Percentiles rank a stretch among this genome's conserved stretches.
These are phyloP conservation scores for Loris lydekkerianus DNA, from an alignment of 2,797 vertebrate genomes.

Conservation along the genomic window DNA sequence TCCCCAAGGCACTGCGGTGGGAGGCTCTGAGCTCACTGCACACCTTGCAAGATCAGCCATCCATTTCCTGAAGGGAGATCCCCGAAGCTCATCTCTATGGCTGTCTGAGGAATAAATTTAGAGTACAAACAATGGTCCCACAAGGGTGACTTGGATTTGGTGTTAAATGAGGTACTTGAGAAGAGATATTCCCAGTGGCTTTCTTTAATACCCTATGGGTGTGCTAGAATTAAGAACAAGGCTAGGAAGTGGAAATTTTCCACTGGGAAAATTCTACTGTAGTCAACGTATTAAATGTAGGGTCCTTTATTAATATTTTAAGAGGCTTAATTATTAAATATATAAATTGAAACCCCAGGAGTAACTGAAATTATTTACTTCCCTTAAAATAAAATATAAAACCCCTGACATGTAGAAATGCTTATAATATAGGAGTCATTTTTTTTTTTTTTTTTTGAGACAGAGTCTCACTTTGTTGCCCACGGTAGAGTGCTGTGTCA, in stretches of 20 bases:
- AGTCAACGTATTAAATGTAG: conserved; percentile 39
- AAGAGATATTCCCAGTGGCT: neutral
- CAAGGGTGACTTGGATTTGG: neutral
- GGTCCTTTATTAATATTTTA: conserved; percentile 53
- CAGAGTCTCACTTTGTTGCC: too few species aligned
- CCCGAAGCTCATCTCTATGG: neutral
- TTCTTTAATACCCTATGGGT: conserved; percentile 13
- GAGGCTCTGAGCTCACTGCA: neutral
- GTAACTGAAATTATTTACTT: conserved; percentile 71
- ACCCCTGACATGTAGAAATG: conserved; percentile 94
- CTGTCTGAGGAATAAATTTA: neutral
- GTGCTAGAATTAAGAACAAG: conserved; percentile 49
- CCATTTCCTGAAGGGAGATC: neutral
- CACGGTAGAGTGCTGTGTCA: too few species aligned
- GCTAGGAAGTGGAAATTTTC: conserved; percentile 9
- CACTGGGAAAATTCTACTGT: conserved; percentile 16
- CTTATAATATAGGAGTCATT: conserved; percentile 91
- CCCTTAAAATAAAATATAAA: conserved; percentile 92
- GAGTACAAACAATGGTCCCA: neutral
- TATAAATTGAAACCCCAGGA: neutral
- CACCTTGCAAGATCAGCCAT: neutral
- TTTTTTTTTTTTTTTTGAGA: too few species aligned
- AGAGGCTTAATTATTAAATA: conserved; percentile 49
- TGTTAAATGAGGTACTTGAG: neutral
- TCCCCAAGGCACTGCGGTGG: neutral